These are phyloP conservation scores for Mechanitis messenoides DNA, from an alignment of 2,888 invertebrate species.

Conservation along the genomic window DNA sequence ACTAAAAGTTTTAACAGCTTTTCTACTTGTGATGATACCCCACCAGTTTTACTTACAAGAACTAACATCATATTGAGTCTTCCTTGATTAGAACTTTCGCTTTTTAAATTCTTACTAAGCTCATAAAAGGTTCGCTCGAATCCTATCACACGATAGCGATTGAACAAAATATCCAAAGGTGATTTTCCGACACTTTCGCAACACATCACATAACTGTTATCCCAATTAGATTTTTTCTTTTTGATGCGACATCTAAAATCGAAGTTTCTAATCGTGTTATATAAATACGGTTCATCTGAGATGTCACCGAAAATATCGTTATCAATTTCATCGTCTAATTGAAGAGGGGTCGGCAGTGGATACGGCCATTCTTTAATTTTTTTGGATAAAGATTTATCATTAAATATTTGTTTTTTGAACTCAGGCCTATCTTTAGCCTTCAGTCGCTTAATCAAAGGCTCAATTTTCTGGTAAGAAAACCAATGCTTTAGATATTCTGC, in stretches of 20 bases:
- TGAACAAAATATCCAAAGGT: constrained; percentile 47
- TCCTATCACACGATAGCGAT: constrained; percentile 47
- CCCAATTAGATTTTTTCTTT: constrained; percentile 14
- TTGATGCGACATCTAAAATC: constrained; percentile 4
- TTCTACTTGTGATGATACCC: constrained; percentile 40
- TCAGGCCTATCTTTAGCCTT: constrained; percentile 35
- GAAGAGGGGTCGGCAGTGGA: constrained; percentile 28
- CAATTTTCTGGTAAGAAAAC: constrained; percentile 46
- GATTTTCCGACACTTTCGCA: constrained; percentile 25
- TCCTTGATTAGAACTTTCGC: constrained; percentile 43
- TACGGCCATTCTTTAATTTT: constrained; percentile 42
- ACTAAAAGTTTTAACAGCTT: constrained; percentile 42
- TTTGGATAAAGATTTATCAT: constrained; percentile 41
- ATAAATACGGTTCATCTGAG: constrained; percentile 23
- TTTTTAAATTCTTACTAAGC: constrained; percentile 40
- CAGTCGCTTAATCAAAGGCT: constrained; percentile 47
- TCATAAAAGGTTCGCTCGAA: constrained; percentile 49
- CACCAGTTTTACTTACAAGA: constrained; percentile 57
- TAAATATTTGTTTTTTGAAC: constrained; percentile 47
- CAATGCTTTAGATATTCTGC: constrained; percentile 43
- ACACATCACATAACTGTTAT: background rate
- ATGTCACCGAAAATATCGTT: constrained; percentile 39
- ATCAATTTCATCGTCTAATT: constrained; percentile 21
- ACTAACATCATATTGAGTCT: constrained; percentile 56
- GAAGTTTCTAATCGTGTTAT: constrained; percentile 10